Conservation (phyloP, 2,888 invertebrate genomes). For the Cenopis cana region DNA sequence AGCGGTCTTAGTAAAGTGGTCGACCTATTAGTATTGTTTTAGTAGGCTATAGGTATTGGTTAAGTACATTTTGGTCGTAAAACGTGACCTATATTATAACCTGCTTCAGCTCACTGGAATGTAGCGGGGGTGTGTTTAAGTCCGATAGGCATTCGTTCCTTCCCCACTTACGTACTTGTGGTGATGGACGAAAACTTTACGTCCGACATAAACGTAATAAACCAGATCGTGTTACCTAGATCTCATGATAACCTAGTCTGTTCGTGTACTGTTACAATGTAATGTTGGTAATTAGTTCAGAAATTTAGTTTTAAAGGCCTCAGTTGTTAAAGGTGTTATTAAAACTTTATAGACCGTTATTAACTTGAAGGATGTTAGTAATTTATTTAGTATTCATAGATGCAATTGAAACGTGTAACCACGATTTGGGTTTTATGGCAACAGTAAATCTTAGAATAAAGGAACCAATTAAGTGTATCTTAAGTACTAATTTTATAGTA, state of each 20-base stretch:
- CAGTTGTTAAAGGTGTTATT: conserved; percentile 2
- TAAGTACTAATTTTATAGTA: no score
- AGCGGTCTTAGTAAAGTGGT: no score
- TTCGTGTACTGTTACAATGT: neutral
- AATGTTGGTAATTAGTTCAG: conserved; percentile 1
- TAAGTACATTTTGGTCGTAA: no score
- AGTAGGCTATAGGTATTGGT: no score
- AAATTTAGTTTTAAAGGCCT: neutral
- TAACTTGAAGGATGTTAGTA: conserved; percentile 10
- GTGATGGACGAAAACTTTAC: no score
- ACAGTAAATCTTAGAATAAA: neutral
- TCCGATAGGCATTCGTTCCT: no score
- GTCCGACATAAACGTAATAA: no score
- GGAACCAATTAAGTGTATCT: neutral
- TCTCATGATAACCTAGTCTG: neutral
- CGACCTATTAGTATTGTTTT: no score
- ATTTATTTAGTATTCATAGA: conserved; percentile 10
- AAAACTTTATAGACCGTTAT: conserved; percentile 9
- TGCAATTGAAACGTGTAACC: neutral
- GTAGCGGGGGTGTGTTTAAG: no score
- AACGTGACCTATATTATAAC: no score
- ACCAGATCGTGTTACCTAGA: neutral
- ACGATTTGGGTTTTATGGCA: conserved; percentile 2
- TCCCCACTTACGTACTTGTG: no score
- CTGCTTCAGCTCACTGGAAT: no score